Base-by-base conservation (phyloP, 2,797 vertebrate species). In the Craterocephalus amniculus region DNA sequence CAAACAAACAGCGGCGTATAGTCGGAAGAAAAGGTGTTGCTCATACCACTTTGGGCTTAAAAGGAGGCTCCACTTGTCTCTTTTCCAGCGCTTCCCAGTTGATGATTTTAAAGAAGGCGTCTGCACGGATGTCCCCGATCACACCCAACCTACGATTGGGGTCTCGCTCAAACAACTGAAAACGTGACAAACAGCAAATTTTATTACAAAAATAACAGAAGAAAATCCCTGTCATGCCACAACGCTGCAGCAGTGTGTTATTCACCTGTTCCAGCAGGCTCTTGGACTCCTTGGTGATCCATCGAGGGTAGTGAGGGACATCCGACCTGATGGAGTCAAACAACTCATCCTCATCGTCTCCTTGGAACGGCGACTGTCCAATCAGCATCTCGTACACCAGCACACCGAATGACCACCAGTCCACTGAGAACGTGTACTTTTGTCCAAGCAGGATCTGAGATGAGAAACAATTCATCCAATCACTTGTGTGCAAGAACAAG, bases 321-420 rank as follows among this genome's bases (percentile, higher is more conserved):
- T 99, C 97, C 63, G 95, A 90, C 40, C 96, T 93, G 87, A 99
- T 99, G 22, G 98, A 97, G 86, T 99, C 97, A 18, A 99, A 99
- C 72, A 99, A 88, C 35, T 99, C 97, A 1, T 99, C 97, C 72
- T 99, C 98, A 43, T 97, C 96, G 0, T 99, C 97, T 0, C 98
- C 98, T 0, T 99, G 98, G 94, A 98, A 99, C 0, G 98, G 98
- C 1, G 98, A 99, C 82, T 99, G 98, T 40, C 98, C 98, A 43
- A 99, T 99, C 66, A 99, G 93, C 98, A 99, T 99, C 91, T 99
- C 98, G 0, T 98, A 99, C 6, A 99, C 93, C 58, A 99, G 93
- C 70, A 99, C 98, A n/a, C 97, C 98, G 0, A 99, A 99, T 0
- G 98, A 99, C 98, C 98, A 99, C 97, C 98, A 99, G 94, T 99